Evolutionary conservation across 2,113 vertebrate species (phyloP).

Genomic region (Peromyscus californicus): DNA sequence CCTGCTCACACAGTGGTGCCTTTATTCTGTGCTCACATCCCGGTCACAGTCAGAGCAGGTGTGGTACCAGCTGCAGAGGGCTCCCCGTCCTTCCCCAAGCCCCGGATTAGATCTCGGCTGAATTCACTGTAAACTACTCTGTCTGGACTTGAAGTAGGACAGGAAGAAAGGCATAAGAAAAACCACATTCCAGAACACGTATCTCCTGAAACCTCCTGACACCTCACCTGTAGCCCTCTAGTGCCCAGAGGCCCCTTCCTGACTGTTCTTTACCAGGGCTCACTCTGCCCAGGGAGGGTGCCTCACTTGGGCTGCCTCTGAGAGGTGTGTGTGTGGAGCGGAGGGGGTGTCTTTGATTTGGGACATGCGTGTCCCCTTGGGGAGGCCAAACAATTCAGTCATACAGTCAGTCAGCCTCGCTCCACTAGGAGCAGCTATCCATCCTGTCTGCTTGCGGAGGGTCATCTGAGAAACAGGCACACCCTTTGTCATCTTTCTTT

Average conservation of each 20-base stretch:
- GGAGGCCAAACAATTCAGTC: neutral
- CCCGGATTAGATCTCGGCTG: neutral
- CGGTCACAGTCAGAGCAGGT: rapidly evolving
- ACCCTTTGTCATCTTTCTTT: neutral
- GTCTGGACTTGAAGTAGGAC: neutral
- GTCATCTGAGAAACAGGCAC: neutral
- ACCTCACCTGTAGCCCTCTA: neutral
- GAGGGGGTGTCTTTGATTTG: neutral
- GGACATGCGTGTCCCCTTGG: neutral
- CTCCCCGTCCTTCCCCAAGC: neutral
- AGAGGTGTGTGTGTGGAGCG: too few species aligned
- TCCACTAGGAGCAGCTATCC: too few species aligned
- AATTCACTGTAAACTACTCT: neutral
- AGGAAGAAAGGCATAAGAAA: neutral
- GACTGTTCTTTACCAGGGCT: neutral
- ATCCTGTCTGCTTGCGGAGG: neutral
- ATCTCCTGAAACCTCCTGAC: neutral
- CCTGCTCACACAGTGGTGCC: too few species aligned
- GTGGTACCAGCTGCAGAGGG: neutral
- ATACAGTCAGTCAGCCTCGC: neutral
- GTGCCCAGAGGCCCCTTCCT: neutral
- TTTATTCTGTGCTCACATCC: neutral
- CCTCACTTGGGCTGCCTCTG: neutral
- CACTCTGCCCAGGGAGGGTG: neutral
- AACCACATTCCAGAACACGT: rapidly evolving